Percentiles rank a stretch among this genome's conserved stretches.
Evolutionary conservation across 92 coral and sea anemone species (phyloP).

Genomic region (Blastomussa wellsi): DNA sequence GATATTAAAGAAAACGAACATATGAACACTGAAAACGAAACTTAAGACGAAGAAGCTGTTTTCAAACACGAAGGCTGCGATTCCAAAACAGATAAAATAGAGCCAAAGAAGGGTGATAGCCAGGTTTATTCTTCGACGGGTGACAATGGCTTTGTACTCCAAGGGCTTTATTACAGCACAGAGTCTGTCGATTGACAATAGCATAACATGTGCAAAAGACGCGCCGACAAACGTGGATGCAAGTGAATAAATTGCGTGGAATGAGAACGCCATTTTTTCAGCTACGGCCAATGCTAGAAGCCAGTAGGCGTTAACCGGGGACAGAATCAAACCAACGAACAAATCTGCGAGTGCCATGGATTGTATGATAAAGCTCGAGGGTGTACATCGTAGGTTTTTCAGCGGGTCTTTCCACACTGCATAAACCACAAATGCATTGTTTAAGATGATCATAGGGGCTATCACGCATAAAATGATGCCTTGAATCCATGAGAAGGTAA

Average conservation of each 20-base stretch:
- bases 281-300: not conserved
- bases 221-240: conserved; percentile 7
- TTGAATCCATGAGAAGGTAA: not conserved
- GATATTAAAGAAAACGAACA: not conserved
- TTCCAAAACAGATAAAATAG: conserved; percentile 27
- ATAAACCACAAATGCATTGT: conserved; percentile 26
- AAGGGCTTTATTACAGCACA: conserved; percentile 29
- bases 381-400: conserved; percentile 10
- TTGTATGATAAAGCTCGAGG: conserved; percentile 24
- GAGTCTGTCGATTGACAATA: conserved; percentile 13
- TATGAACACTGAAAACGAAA: not conserved
- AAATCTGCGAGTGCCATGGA: conserved; percentile 25
- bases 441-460: not conserved
- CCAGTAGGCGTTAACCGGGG: conserved; percentile 24
- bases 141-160: conserved; percentile 13
- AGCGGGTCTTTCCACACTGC: conserved; percentile 29
- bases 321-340: conserved; percentile 8
- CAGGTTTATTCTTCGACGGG: conserved; percentile 5
- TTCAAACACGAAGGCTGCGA: not conserved
- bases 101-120: conserved; percentile 1
- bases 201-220: conserved; percentile 13
- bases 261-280: conserved; percentile 9
- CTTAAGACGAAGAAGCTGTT: not conserved
- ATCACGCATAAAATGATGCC: conserved; percentile 11
- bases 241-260: conserved; percentile 6